phyloP scores from a whole-genome alignment of 2,797 vertebrate species.

The Lacerta viridis region DNA sequence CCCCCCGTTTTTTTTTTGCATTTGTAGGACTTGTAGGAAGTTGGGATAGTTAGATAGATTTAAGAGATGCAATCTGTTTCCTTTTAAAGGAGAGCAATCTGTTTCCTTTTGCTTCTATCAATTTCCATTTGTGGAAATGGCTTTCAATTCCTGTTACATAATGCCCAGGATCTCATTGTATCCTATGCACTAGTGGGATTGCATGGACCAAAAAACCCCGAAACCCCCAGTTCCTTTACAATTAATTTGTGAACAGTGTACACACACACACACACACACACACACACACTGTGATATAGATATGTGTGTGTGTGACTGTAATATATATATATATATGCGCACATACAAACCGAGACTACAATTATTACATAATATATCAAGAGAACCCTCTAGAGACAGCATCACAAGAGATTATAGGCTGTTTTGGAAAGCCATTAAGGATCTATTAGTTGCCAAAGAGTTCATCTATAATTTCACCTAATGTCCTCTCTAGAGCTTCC shows the following conservation, averaged over 20 bases:
- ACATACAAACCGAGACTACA: neutral
- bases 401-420: constrained; percentile 65
- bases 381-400: constrained; percentile 59
- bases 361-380: constrained; percentile 69
- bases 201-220: neutral
- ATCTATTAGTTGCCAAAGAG: constrained; percentile 71
- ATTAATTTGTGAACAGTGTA: neutral
- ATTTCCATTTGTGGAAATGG: neutral
- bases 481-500: constrained; percentile 63
- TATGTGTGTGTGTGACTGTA: neutral
- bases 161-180: too few species aligned
- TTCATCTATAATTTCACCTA: constrained; percentile 68
- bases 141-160: neutral
- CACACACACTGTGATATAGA: neutral
- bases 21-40: neutral
- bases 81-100: too few species aligned
- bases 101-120: too few species aligned
- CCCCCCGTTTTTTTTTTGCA: too few species aligned
- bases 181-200: neutral
- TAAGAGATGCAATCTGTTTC: neutral
- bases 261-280: neutral
- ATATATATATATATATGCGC: neutral
- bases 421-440: constrained; percentile 69
- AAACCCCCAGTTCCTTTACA: neutral
- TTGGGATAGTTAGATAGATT: neutral